These are phyloP conservation scores for Ciona savignyi DNA, from an alignment of 23 tunicate genomes.

Conservation along the genomic window DNA sequence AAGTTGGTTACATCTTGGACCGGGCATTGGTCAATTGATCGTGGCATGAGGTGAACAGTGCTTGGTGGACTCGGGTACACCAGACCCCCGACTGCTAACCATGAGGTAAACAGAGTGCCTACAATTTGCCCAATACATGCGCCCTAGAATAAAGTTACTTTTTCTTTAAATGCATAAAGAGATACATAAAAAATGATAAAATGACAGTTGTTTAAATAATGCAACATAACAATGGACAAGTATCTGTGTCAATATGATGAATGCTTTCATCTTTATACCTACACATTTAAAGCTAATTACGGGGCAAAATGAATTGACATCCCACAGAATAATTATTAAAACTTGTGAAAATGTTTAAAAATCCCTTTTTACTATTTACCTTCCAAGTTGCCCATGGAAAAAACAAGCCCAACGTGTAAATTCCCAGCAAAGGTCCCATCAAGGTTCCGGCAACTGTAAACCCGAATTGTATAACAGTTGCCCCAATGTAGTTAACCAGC, in stretches of 20 bases:
- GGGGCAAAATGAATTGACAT: too few relatives aligned
- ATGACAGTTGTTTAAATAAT: background rate
- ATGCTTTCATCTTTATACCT: background rate
- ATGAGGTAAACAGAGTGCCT: constrained; percentile 13
- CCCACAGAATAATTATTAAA: too few relatives aligned
- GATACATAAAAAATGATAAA: background rate
- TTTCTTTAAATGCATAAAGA: background rate
- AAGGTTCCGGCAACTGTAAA: constrained; percentile 14
- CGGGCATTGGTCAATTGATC: constrained; percentile 18
- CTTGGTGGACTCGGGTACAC: constrained; percentile 9
- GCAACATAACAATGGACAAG: background rate
- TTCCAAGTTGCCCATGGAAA: constrained; percentile 40
- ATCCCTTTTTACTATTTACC: constrained; percentile 12
- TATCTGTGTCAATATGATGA: too few relatives aligned
- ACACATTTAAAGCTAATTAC: background rate
- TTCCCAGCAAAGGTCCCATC: constrained; percentile 37
- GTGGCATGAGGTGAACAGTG: constrained; percentile 14
- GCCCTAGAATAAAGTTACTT: constrained; percentile 25
- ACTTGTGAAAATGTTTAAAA: too few relatives aligned
- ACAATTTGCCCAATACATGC: constrained; percentile 33
- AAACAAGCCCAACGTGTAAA: constrained; percentile 45
- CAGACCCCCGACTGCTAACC: constrained; percentile 42
- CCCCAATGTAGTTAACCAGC: background rate
- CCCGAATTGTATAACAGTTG: constrained; percentile 30
- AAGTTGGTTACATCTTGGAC: too few relatives aligned